Evolutionary conservation across 53 echinoderm and acorn worm genomes (phyloP), one percentile per base, ranked within the genome.

Genomic region (Henricia sp.): DNA sequence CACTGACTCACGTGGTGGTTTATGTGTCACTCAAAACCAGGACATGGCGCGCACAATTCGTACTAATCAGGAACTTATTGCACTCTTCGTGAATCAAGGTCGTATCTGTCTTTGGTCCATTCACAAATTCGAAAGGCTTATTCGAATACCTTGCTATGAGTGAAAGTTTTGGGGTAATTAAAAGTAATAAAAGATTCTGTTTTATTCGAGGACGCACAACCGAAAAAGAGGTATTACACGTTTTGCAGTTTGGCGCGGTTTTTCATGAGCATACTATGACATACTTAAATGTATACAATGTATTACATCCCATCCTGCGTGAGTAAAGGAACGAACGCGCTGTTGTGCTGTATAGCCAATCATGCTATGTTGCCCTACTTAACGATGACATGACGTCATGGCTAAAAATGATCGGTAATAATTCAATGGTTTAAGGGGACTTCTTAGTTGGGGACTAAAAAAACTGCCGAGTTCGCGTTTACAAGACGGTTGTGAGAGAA

Each of bases 21-120:
- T n/a, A n/a, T n/a, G n/a, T 72, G 80, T 44, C 80, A 80, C 48
- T 80, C 80, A 80, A 21, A 20, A n/a, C n/a, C n/a, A n/a, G n/a
- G n/a, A n/a, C n/a, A n/a, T n/a, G n/a, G n/a, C n/a, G n/a, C n/a
- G n/a, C n/a, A 40, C 43, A 70, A 43, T 70, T 70, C 70, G 70
- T 11, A 46, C 44, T 70, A 70, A 70, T 70, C 70, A 70, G 70
- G 70, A 70, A 20, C 67, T 67, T n/a, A n/a, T n/a, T n/a, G n/a
- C n/a, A n/a, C n/a, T n/a, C n/a, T n/a, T n/a, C n/a, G n/a, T n/a
- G n/a, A n/a, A n/a, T n/a, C n/a, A n/a, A n/a, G n/a, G n/a, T n/a
- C n/a, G n/a, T n/a, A n/a, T n/a, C n/a, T n/a, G n/a, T n/a, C n/a
- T n/a, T n/a, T n/a, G n/a, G n/a, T n/a, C n/a, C n/a, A n/a, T n/a